Percentiles rank a stretch among this genome's conserved stretches.
Evolutionary conservation across 2,797 vertebrate species (phyloP).

Genomic region (Sarcophilus harrisii): DNA sequence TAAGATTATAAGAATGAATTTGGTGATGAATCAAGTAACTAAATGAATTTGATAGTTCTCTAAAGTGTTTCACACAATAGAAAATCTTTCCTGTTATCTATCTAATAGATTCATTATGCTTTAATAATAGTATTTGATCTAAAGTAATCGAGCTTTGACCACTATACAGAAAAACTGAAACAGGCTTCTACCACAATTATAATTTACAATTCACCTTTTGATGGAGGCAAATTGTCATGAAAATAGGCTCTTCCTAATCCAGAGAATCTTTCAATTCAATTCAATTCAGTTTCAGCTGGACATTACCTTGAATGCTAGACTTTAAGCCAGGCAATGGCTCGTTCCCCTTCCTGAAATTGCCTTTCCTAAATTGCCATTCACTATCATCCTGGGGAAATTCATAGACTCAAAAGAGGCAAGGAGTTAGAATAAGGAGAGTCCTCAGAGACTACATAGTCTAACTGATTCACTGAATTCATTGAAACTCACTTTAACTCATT

Average conservation of each 20-base stretch:
- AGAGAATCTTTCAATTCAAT: background rate
- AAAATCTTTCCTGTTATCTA: slow-evolving; percentile 36
- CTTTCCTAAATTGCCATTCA: background rate
- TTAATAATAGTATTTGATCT: slow-evolving; percentile 35
- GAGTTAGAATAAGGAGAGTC: background rate
- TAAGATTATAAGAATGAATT: background rate
- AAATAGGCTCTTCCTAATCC: background rate
- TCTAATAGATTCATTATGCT: slow-evolving; percentile 40
- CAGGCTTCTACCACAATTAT: background rate
- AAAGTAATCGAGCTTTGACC: slow-evolving; percentile 54
- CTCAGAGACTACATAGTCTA: background rate
- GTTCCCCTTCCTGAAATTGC: background rate
- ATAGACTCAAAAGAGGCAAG: background rate
- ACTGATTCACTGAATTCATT: background rate
- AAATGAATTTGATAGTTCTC: background rate
- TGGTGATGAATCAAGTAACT: background rate
- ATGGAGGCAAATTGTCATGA: background rate
- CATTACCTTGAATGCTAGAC: background rate
- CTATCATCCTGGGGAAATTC: background rate
- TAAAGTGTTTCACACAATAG: background rate
- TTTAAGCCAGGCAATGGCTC: background rate
- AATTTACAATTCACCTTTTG: background rate
- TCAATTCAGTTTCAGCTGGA: background rate
- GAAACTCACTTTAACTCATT: background rate
- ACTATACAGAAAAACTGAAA: slow-evolving; percentile 3